Percentiles rank a stretch among this genome's conserved stretches.
These are phyloP conservation scores for Caranx ignobilis DNA, from an alignment of 2,113 vertebrate species.

Conservation along the genomic window DNA sequence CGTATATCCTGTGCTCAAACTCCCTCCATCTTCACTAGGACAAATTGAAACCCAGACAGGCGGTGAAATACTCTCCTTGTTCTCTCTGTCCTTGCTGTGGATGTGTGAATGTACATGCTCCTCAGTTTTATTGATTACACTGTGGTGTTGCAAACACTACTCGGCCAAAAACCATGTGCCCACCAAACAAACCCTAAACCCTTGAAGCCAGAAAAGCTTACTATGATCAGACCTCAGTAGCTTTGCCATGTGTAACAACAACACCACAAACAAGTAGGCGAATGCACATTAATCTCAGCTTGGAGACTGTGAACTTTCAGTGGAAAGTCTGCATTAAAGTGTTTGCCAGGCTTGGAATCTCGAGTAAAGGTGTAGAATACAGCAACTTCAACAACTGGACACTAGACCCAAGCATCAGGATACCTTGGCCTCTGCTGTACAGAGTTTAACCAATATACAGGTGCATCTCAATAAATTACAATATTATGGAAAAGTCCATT, in stretches of 20 bases:
- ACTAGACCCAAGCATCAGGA: not conserved
- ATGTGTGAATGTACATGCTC: constrained; percentile 20
- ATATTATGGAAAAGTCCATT: no score
- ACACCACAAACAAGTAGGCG: not conserved
- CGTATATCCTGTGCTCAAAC: constrained; percentile 63
- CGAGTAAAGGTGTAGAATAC: not conserved
- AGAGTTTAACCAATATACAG: not conserved
- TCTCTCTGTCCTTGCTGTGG: constrained; percentile 18
- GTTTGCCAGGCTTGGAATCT: not conserved
- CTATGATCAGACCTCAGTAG: not conserved
- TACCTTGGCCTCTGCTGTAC: not conserved
- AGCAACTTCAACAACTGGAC: not conserved
- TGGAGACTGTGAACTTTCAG: not conserved
- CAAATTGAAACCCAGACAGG: constrained; percentile 69
- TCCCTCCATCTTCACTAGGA: constrained; percentile 62
- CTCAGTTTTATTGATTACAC: constrained; percentile 48
- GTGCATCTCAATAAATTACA: no score
- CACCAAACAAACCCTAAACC: constrained; percentile 14
- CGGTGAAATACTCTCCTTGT: constrained; percentile 58
- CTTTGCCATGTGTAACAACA: not conserved
- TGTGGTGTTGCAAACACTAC: constrained; percentile 18
- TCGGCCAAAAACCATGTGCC: constrained; percentile 1
- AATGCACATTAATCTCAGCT: not conserved
- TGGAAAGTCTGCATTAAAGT: not conserved
- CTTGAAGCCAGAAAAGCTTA: not conserved